These are phyloP conservation scores for Rutpela maculata DNA, from an alignment of 2,888 invertebrate species.

Conservation along the genomic window DNA sequence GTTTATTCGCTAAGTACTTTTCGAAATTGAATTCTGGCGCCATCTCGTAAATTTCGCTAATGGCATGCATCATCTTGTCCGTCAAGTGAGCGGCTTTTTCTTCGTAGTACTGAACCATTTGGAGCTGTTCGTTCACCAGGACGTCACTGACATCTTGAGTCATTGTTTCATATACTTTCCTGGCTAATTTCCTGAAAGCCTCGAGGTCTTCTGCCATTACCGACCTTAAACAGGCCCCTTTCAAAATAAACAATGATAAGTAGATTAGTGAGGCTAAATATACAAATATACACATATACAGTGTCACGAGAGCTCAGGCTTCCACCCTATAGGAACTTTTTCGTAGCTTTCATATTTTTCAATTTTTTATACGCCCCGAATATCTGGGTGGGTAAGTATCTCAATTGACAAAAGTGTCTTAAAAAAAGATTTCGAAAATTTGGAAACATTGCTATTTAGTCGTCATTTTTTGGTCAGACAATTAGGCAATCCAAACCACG, in stretches of 20 bases:
- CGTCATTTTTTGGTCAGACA: too few relatives aligned
- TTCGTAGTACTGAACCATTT: slow-evolving; percentile 66
- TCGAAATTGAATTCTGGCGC: slow-evolving; percentile 70
- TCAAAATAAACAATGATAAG: neutral
- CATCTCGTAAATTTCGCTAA: slow-evolving; percentile 68
- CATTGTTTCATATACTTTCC: slow-evolving; percentile 71
- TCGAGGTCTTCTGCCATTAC: slow-evolving; percentile 68
- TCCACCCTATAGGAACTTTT: too few relatives aligned
- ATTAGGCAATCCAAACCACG: too few relatives aligned
- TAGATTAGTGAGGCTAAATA: too few relatives aligned
- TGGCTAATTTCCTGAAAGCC: slow-evolving; percentile 67
- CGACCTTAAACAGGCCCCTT: slow-evolving; percentile 62
- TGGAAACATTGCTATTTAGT: too few relatives aligned
- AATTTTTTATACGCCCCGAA: too few relatives aligned
- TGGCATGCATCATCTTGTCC: slow-evolving; percentile 68
- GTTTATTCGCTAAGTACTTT: slow-evolving; percentile 63
- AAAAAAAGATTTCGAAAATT: too few relatives aligned
- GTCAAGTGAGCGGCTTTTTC: slow-evolving; percentile 63
- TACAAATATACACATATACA: too few relatives aligned
- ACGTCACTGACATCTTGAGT: slow-evolving; percentile 72
- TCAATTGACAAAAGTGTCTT: too few relatives aligned
- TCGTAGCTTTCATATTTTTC: too few relatives aligned
- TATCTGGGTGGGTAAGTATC: too few relatives aligned
- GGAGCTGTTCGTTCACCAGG: slow-evolving; percentile 70
- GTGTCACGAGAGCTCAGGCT: too few relatives aligned